Evolutionary conservation across 1,140 invertebrate genomes (phyloP).

Genomic region (Pararge aegeria): DNA sequence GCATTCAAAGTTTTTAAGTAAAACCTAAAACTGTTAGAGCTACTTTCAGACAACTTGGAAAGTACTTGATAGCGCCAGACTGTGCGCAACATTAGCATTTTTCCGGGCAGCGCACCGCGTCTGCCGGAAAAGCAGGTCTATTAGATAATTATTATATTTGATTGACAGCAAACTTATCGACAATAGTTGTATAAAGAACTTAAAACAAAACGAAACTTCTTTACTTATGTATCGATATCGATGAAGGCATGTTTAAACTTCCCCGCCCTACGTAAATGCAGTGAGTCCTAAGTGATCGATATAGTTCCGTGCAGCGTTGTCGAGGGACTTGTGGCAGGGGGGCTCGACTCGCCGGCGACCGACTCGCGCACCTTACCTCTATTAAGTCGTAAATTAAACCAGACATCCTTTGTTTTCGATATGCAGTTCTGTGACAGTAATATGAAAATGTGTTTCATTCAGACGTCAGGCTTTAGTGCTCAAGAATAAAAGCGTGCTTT

Average conservation of each 20-base stretch:
- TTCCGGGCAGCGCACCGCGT: too few species aligned
- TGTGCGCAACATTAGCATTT: too few species aligned
- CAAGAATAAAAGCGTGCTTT: background rate
- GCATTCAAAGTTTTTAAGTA: too few species aligned
- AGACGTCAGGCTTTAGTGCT: background rate
- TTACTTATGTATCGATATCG: background rate
- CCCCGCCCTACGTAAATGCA: slow-evolving; percentile 33
- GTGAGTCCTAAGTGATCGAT: slow-evolving; percentile 58
- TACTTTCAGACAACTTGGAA: too few species aligned
- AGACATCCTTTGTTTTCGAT: slow-evolving; percentile 18
- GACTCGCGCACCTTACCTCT: slow-evolving; percentile 45
- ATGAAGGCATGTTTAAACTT: background rate
- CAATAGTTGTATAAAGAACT: too few species aligned
- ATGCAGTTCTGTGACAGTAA: slow-evolving; percentile 1
- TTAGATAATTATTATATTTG: too few species aligned
- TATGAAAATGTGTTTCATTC: slow-evolving; percentile 4
- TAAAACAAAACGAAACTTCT: too few species aligned
- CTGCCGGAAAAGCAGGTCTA: too few species aligned
- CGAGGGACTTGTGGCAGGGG: slow-evolving; percentile 32
- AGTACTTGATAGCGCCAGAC: too few species aligned
- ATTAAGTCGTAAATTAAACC: slow-evolving; percentile 49
- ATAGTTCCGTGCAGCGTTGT: slow-evolving; percentile 41
- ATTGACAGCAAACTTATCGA: too few species aligned
- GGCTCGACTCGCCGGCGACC: slow-evolving; percentile 37
- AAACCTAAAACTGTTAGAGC: too few species aligned